A percentile compares a stretch with the other conserved stretches of the same genome.
Conservation (phyloP, 1,140 invertebrate genomes). For the Mactra quadrangularis region DNA sequence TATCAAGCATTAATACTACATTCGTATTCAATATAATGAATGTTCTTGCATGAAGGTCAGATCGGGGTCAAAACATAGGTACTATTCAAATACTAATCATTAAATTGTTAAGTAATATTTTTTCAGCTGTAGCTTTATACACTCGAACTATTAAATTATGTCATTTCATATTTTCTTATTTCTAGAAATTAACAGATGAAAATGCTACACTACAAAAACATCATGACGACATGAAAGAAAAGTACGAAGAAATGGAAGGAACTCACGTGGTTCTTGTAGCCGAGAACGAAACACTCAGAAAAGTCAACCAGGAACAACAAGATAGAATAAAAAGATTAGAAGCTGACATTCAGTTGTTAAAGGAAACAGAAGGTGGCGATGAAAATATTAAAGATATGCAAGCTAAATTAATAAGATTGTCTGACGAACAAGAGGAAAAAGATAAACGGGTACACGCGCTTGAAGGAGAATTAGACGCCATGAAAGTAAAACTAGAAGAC, state of each 20-base stretch:
- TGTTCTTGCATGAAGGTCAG: no score
- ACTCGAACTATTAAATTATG: no score
- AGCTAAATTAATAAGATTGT: conserved; percentile 52
- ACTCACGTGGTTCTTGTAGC: conserved; percentile 8
- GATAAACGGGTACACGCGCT: conserved; percentile 49
- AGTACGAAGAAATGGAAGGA: conserved; percentile 46
- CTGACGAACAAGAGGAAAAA: conserved; percentile 58
- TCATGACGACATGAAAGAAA: conserved; percentile 56
- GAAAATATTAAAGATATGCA: conserved; percentile 54
- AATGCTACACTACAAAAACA: conserved; percentile 54
- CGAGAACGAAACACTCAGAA: conserved; percentile 27
- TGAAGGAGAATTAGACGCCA: conserved; percentile 44
- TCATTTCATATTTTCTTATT: no score
- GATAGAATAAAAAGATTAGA: conserved; percentile 25
- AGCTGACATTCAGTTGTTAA: conserved; percentile 36
- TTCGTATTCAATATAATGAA: no score
- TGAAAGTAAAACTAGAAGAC: conserved; percentile 32
- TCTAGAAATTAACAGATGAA: conserved; percentile 53
- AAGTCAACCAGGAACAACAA: conserved; percentile 30
- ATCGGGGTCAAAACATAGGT: no score
- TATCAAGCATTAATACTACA: no score
- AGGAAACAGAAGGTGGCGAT: conserved; percentile 54
- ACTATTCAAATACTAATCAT: no score
- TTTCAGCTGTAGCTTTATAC: no score
- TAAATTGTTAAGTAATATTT: no score